Base-by-base conservation (phyloP, 1,140 invertebrate species). In the Mizuhopecten yessoensis region DNA sequence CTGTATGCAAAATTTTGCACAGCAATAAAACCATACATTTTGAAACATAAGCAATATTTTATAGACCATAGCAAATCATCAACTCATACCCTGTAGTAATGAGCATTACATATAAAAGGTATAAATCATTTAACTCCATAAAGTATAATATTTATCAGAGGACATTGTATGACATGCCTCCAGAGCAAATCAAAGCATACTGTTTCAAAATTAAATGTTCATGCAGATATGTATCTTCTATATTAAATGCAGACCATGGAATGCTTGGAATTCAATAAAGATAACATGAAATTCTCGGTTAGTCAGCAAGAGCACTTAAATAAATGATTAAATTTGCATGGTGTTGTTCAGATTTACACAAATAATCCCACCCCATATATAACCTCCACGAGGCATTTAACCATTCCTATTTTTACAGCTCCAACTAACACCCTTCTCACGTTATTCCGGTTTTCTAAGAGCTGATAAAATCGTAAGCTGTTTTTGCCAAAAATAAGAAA, bases 261-360 rank as follows among this genome's bases (percentile, higher is more conserved):
- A 75, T 75, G 57, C 11, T 75, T 75, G 57, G 57, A 75, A 75
- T 75, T 29, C n/a, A n/a, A 75, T 29, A 29, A 29, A 75, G 57
- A 75, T 75, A 75, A 75, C 11, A 75, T n/a, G 0, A 75, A 75
- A 75, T 75, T 17, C 57, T 29, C 29, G 57, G 57, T 75, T 75
- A 75, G 57, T 75, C 57, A 75, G 57, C 57, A 75, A 75, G 29
- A 75, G 9, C 17, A 75, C 57, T 75, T 29, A 75, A 29, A 75
- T 75, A 17, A 17, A 75, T 29, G 36, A 39, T 39, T 39, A 39
- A 39, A 39, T 39, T 39, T 13, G 13, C 5, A 29, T 29, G 2
- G 57, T 75, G 57, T 75, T 75, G 57, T 75, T 75, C 5, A 75
- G 57, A 75, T 75, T 75, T 75, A 29, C 57, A 29, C 57, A 29